Evolutionary conservation across 2,888 invertebrate species (phyloP), one percentile per base, ranked within the genome.

Genomic region (Lycocerus yunnanus): DNA sequence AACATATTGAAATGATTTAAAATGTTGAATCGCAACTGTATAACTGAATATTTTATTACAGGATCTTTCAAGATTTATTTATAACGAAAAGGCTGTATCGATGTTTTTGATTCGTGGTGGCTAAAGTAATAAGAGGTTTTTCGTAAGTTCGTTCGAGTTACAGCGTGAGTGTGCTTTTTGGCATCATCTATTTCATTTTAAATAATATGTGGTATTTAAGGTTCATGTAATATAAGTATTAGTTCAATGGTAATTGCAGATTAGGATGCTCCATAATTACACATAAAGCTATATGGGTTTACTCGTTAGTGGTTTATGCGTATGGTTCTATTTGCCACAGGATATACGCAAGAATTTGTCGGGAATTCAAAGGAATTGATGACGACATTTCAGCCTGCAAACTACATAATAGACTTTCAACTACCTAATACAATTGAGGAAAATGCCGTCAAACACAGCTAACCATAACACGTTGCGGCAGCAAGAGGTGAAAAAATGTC

Each of bases 311-410:
- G 24, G 11, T 43, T 67, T 24, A 67, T 27, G 43, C n/a, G 58
- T 15, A 43, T 6, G 24, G 59, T 69, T 69, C 21, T 20, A 13
- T 69, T 13, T 59, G n/a, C 15, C 60, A 21, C 24, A 69, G 69
- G 69, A 69, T 60, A 60, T 69, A 59, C 69, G 69, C 60, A 69
- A 59, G 60, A 24, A 68, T 68, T 68, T 10, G 68, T 20, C 18
- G 16, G n/a, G 59, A 60, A 69, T 69, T 69, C 69, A 69, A 69
- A 61, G 61, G 14, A 60, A 59, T 69, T 69, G 69, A 24, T 60
- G 59, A 20, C 15, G 43, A 43, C 59, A 21, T 69, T 69, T 63
- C 8, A 63, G 60, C 59, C 59, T 15, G 59, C 43, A 18, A 20
- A 15, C 60, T 60, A 61, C 59, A 15, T 24, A 69, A 69, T 58